Evolutionary conservation across 2,888 invertebrate species (phyloP).

Genomic region (Rhorus exstirpatorius): DNA sequence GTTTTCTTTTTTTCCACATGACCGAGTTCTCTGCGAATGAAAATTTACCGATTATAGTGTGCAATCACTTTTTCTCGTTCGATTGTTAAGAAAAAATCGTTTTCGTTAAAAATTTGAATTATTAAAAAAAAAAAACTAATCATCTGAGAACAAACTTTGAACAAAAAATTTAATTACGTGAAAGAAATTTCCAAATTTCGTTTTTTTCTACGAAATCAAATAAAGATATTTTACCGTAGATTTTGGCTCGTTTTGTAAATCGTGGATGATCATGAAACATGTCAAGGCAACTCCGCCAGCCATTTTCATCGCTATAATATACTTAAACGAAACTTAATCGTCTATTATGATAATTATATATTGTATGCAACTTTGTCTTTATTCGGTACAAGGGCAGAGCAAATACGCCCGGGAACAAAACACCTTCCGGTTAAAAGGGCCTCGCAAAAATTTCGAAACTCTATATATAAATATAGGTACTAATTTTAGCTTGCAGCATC

Average conservation of each 20-base stretch:
- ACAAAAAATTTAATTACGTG: no score
- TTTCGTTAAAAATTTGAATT: no score
- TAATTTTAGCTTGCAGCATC: conserved; percentile 38
- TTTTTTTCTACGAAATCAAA: no score
- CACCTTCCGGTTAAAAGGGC: conserved; percentile 56
- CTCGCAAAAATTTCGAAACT: conserved; percentile 35
- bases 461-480: conserved; percentile 48
- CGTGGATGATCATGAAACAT: not conserved
- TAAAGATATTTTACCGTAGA: no score
- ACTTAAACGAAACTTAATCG: conserved; percentile 33
- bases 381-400: conserved; percentile 60
- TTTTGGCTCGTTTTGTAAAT: no score
- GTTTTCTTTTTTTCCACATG: conserved; percentile 29
- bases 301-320: not conserved
- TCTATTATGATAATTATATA: conserved; percentile 42
- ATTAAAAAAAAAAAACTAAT: no score
- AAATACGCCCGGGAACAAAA: conserved; percentile 43
- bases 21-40: conserved; percentile 26
- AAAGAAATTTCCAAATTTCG: no score
- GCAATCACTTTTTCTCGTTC: conserved; percentile 4
- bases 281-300: conserved; percentile 24
- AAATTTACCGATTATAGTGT: conserved; percentile 29
- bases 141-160: no score
- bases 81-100: not conserved
- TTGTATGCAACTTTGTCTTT: conserved; percentile 66